Conservation (phyloP, 23 tunicate genomes). For the Halocynthia aurantium region DNA sequence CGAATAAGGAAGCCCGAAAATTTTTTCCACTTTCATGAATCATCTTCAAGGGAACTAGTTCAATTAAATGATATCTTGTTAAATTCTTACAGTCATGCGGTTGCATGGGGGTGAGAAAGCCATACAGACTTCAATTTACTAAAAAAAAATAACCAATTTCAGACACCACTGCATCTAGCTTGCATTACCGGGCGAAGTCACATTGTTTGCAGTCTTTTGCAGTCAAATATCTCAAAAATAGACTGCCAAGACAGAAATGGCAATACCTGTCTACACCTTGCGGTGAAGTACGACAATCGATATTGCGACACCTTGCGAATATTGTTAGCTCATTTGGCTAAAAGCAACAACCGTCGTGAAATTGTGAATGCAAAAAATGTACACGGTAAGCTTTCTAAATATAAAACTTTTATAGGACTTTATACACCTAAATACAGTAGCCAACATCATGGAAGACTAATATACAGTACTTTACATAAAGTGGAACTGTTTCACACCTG, state of each 20-base stretch:
- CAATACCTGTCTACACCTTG: conserved; percentile 11
- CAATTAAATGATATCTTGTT: no score
- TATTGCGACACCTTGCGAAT: conserved; percentile 23
- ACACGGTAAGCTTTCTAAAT: not conserved
- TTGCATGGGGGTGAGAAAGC: no score
- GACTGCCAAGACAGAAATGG: conserved; percentile 6
- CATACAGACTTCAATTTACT: not conserved
- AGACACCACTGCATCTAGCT: conserved; percentile 24
- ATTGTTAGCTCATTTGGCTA: not conserved
- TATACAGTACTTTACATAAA: no score
- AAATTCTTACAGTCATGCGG: no score
- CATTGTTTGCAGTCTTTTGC: not conserved
- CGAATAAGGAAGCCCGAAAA: no score
- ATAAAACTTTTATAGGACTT: no score
- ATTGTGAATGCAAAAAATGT: conserved; percentile 8
- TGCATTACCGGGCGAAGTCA: not conserved
- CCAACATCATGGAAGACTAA: no score
- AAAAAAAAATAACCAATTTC: not conserved
- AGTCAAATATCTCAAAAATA: not conserved
- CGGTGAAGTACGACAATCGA: conserved; percentile 3
- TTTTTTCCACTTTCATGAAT: no score
- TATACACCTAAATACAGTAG: no score
- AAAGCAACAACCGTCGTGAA: not conserved
- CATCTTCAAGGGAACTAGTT: not conserved
- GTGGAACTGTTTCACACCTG: no score